Evolutionary conservation across 2,797 vertebrate species (phyloP), one percentile per base, ranked within the genome.

Genomic region (Melopsittacus undulatus): DNA sequence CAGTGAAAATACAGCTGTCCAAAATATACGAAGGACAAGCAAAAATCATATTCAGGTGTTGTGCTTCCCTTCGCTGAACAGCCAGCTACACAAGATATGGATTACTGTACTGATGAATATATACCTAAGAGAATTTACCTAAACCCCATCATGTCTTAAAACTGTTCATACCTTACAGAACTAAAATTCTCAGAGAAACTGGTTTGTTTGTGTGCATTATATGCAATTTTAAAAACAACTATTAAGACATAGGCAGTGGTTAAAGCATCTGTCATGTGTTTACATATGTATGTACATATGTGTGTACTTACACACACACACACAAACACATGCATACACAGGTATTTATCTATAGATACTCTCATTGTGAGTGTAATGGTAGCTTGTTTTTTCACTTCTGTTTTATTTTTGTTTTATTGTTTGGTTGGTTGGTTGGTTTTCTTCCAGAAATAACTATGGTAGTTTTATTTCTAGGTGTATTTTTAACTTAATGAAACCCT

Each of bases 271-370:
- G 21, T 42, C 45, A 4, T 8, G 8, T 70, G 10, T 73, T 68
- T 87, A 40, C 12, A 19, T 40, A 15, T 26, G 13, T 32, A 27
- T 46, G 16, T 4, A 8, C 23, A 11, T 40, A 19, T 48, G 7
- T 46, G 32, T 57, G 57, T 57, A n/a, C 19, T 34, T 18, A 11
- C 4, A 7, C 23, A 38, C 18, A 9, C 0, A 4, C 2, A 5
- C 2, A 5, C 0, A 0, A 2, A 6, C 51, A 51, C 15, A 51
- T 32, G 22, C 23, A 32, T 43, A 30, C 11, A 27, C 11, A 21
- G 27, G 5, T 52, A 13, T 46, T 14, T 72, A 5, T 67, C 12
- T 82, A 32, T 57, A 21, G 6, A 0, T 75, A n/a, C 15, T 24
- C 8, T 6, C 17, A 15, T 11, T 72, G 9, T 29, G 32, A 67